Evolutionary conservation across 2,888 invertebrate species (phyloP), one percentile per base, ranked within the genome.

Genomic region (Entomobrya proxima): DNA sequence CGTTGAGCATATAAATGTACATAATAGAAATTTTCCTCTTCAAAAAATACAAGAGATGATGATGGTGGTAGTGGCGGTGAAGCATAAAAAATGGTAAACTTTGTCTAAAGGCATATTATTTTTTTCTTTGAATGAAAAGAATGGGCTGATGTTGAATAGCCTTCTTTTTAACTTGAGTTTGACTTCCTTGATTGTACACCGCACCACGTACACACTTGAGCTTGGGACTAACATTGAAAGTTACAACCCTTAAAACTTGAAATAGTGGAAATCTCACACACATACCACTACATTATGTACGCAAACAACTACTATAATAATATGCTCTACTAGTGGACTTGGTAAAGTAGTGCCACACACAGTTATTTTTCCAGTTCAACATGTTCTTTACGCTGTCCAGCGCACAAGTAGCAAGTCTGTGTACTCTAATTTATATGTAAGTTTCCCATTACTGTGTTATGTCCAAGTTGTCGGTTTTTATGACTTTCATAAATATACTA

Each of bases 401-500:
- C 32, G 13, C 61, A 32, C 30, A 30, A 30, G 32, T 32, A 61
- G n/a, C 13, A 61, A 30, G 32, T 61, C 15, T 58, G 32, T 35
- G 32, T 35, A 21, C 40, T 27, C 44, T 67, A 37, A 67, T 67
- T 67, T 44, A 40, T 67, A 67, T 18, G 67, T 67, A 24, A 11
- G 13, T 55, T 37, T 76, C 52, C 76, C 37, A 55, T 24, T 55
- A 55, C 32, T 13, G 35, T 55, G 44, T 61, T 74, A 77, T 58
- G 30, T 77, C 30, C 24, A 30, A 27, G 24, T 77, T 77, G 61
- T 61, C 77, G 40, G 27, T 32, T 50, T 61, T 77, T 77, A 77
- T 77, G 61, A 61, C 77, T 58, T 61, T 44, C 61, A 77, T 77
- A 77, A 61, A 77, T 61, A 77, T 35, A 76, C 24, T 2, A 32